Conservation (phyloP, 2,888 invertebrate species). For the Seira musarum region DNA sequence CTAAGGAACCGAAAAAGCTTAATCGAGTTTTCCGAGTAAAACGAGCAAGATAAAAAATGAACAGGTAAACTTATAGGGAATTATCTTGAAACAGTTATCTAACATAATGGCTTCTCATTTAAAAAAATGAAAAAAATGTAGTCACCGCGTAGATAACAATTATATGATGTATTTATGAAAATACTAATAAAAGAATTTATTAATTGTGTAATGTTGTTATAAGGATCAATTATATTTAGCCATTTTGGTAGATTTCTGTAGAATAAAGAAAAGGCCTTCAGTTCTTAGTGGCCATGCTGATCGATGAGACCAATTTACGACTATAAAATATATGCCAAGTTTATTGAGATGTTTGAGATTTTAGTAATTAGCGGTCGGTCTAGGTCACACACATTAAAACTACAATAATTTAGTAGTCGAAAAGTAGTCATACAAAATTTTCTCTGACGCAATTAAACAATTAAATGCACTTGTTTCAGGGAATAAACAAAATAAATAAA, state of each 20-base stretch:
- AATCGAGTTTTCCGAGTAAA: too few relatives aligned
- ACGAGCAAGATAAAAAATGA: too few relatives aligned
- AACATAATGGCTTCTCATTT: too few relatives aligned
- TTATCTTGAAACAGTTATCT: too few relatives aligned
- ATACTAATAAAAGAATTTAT: neutral
- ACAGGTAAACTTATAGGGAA: too few relatives aligned
- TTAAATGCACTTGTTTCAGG: too few relatives aligned
- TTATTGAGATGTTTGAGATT: too few relatives aligned
- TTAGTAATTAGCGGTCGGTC: neutral
- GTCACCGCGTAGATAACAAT: neutral
- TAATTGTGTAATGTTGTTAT: neutral
- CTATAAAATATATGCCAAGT: slow-evolving; percentile 35
- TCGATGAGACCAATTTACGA: slow-evolving; percentile 60
- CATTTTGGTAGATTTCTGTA: neutral
- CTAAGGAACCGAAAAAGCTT: too few relatives aligned
- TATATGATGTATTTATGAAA: neutral
- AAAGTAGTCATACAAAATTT: too few relatives aligned
- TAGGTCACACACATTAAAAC: neutral
- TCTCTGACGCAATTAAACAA: too few relatives aligned
- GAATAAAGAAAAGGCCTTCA: slow-evolving; percentile 38
- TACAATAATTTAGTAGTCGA: too few relatives aligned
- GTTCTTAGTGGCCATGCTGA: slow-evolving; percentile 58
- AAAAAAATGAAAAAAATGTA: slow-evolving; percentile 4
- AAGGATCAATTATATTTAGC: neutral
- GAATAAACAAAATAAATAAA: too few relatives aligned